Base-by-base conservation (phyloP, 2,888 invertebrate genomes). In the Pristionchus maxplancki region DNA sequence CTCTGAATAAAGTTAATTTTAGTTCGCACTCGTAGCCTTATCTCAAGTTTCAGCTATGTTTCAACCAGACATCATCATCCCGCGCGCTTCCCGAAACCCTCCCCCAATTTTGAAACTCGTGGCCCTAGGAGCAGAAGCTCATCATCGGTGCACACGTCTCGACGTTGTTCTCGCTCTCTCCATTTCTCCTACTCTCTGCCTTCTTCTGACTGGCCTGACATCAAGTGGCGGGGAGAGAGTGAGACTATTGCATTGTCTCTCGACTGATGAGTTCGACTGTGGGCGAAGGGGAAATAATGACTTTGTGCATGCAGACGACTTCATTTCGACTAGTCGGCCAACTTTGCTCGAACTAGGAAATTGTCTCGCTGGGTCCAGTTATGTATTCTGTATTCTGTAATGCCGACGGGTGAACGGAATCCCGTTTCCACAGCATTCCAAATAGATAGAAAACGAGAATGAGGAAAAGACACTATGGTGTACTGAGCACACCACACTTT, bases 241-340 rank as follows among this genome's bases (percentile, higher is more conserved):
- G 9, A 9, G 58, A n/a, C 24, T 58, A 3, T 17, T 58, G 58
- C 24, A 6, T 6, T 28, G 15, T 34, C 64, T n/a, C n/a, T n/a
- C n/a, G n/a, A 15, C 64, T 31, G 31, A 67, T 67, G 64, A 67
- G 64, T 67, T 67, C 64, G 31, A 67, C 64, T 67, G 64, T 13
- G 34, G 58, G 58, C 20, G 58, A 24, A 58, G 58, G 58, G 64
- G 64, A 67, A 67, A 67, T 67, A 67, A 67, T 67, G 28, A 67
- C 64, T 67, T 67, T 67, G 64, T 28, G 64, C 64, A 31, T 11
- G n/a, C 31, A 34, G 58, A 58, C 24, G 8, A 67, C 31, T 31
- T 67, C 64, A 34, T 67, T 67, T 58, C 53, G 53, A 58, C 53
- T 58, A 58, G 24, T 58, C 58, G 58, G 24, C 58, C 58, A 58